Percentiles rank a stretch among this genome's conserved stretches.
Conservation (phyloP, 2,113 vertebrate genomes). For the Pachycephala philippinensis region DNA sequence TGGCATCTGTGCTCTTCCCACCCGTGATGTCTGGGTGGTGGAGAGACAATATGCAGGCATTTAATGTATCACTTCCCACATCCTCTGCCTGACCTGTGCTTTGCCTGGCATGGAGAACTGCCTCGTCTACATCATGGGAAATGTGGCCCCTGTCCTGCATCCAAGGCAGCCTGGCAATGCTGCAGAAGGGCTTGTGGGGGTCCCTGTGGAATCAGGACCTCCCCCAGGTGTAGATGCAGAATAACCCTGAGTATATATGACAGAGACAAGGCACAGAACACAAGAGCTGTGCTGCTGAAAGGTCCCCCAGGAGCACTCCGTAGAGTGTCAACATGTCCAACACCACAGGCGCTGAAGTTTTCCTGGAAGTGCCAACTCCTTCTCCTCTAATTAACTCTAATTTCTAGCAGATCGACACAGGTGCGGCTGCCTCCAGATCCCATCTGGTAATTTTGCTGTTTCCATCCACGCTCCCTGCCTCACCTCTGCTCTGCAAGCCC, state of each 20-base stretch:
- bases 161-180: too few relatives aligned
- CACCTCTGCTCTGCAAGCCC: not conserved
- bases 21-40: not conserved
- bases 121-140: not conserved
- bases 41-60: not conserved
- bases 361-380: not conserved
- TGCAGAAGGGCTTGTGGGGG: not conserved
- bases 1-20: not conserved
- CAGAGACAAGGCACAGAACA: not conserved
- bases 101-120: not conserved
- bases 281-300: not conserved
- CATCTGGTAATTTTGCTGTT: not conserved
- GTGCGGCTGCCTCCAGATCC: not conserved
- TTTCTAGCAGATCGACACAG: not conserved
- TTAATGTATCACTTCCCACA: not conserved
- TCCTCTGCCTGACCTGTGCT: not conserved
- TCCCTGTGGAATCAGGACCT: not conserved
- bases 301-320: not conserved
- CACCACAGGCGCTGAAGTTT: not conserved
- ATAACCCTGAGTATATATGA: not conserved
- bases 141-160: not conserved
- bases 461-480: not conserved
- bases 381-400: not conserved
- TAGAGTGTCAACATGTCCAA: accelerated
- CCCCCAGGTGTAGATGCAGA: not conserved